Conservation (phyloP, 2,113 vertebrate genomes). For the Upupa epops region DNA sequence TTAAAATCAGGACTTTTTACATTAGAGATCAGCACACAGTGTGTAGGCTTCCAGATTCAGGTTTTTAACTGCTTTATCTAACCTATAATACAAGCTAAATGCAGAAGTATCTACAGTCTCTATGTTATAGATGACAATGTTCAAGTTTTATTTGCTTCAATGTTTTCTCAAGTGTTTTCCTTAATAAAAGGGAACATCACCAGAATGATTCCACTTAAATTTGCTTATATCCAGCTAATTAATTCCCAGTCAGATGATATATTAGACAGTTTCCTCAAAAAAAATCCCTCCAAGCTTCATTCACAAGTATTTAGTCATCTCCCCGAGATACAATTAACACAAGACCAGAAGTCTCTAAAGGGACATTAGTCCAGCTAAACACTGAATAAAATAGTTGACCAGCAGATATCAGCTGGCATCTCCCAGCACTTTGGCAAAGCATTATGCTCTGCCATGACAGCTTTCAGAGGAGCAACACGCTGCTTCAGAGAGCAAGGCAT, state of each 20-base stretch:
- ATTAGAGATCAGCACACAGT: background rate
- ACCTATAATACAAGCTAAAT: background rate
- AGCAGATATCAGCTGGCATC: constrained; percentile 39
- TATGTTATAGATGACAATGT: background rate
- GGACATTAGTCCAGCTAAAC: background rate
- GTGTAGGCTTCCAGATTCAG: background rate
- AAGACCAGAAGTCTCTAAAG: background rate
- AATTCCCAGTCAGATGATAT: background rate
- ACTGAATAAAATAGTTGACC: background rate
- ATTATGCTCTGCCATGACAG: background rate
- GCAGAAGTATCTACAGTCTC: background rate
- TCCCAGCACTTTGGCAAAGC: background rate
- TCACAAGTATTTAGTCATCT: background rate
- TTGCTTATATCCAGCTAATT: background rate
- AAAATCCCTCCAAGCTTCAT: background rate
- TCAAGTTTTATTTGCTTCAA: background rate
- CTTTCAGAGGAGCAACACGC: background rate
- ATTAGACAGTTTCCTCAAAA: background rate
- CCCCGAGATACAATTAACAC: background rate
- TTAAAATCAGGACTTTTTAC: background rate
- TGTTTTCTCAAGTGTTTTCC: background rate
- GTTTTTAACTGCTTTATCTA: background rate
- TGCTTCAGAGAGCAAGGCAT: background rate
- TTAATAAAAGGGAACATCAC: background rate
- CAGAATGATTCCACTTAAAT: background rate